Percentiles rank a stretch among this genome's conserved stretches.
Conservation (phyloP, 2,888 invertebrate species). For the Eumerus sabulonum region DNA sequence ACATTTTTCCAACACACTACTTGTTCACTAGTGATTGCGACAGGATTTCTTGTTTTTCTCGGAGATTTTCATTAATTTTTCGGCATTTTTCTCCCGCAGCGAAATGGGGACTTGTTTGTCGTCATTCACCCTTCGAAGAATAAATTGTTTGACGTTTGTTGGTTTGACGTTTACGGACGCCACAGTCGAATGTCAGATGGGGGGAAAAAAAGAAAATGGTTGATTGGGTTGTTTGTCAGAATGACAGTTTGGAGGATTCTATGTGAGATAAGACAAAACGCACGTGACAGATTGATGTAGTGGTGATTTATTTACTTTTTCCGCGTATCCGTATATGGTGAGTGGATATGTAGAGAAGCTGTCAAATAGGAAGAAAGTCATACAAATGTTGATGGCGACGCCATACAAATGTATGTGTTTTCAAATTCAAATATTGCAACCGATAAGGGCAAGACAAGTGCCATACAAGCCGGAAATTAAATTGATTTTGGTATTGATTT, state of each 20-base stretch:
- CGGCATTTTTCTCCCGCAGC: constrained; percentile 50
- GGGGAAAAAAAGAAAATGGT: constrained; percentile 57
- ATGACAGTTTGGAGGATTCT: constrained; percentile 24
- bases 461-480: no score
- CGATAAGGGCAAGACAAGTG: no score
- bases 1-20: constrained; percentile 79
- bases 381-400: constrained; percentile 15
- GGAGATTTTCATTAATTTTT: constrained; percentile 46
- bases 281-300: constrained; percentile 66
- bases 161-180: constrained; percentile 43
- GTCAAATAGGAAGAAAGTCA: constrained; percentile 7
- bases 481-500: no score
- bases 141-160: constrained; percentile 30
- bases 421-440: constrained; percentile 1
- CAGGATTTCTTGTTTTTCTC: background rate
- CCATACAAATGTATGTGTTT: constrained; percentile 13
- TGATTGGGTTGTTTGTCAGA: constrained; percentile 27
- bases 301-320: constrained; percentile 60
- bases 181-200: constrained; percentile 41
- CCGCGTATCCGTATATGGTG: constrained; percentile 14
- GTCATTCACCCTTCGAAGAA: constrained; percentile 29
- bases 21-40: constrained; percentile 1
- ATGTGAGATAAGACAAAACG: constrained; percentile 48
- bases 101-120: constrained; percentile 14
- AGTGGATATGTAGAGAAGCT: constrained; percentile 8